Conservation (phyloP, 2,888 invertebrate species). For the Polyommatus icarus region DNA sequence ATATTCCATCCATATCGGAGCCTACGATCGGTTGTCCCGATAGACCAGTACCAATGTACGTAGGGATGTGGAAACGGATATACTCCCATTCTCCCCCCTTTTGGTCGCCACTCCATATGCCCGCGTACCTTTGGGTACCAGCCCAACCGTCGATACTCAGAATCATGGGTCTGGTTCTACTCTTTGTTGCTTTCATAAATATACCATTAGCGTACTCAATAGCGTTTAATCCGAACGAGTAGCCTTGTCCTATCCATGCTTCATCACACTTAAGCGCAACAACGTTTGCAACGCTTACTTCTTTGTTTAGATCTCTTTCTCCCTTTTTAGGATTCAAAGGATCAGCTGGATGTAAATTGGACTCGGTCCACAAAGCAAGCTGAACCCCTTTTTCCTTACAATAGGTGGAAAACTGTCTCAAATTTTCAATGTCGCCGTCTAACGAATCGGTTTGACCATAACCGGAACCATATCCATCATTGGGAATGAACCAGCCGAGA, state of each 20-base stretch:
- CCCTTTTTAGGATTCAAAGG: slow-evolving; percentile 68
- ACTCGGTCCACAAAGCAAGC: slow-evolving; percentile 72
- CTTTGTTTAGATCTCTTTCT: slow-evolving; percentile 66
- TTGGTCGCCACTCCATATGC: slow-evolving; percentile 73
- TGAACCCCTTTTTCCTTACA: slow-evolving; percentile 61
- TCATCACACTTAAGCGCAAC: slow-evolving; percentile 73
- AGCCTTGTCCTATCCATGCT: slow-evolving; percentile 71
- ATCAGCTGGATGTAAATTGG: slow-evolving; percentile 62
- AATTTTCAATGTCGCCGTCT: slow-evolving; percentile 66
- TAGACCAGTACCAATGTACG: slow-evolving; percentile 67
- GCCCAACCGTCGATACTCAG: slow-evolving; percentile 76
- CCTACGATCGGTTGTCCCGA: slow-evolving; percentile 70
- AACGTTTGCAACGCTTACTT: slow-evolving; percentile 62
- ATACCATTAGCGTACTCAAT: slow-evolving; percentile 62
- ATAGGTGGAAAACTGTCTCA: slow-evolving; percentile 62
- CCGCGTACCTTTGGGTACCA: slow-evolving; percentile 68
- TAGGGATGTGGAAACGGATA: slow-evolving; percentile 73
- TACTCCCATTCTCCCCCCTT: slow-evolving; percentile 73
- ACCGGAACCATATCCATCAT: slow-evolving; percentile 72
- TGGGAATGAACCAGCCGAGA: slow-evolving; percentile 71
- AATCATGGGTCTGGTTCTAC: slow-evolving; percentile 56
- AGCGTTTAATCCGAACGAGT: slow-evolving; percentile 67
- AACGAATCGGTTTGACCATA: slow-evolving; percentile 70
- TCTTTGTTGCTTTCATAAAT: slow-evolving; percentile 53
- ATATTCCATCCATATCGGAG: slow-evolving; percentile 75